A percentile compares a stretch with the other conserved stretches of the same genome.
Evolutionary conservation across 2,888 invertebrate species (phyloP).

Genomic region (Mongoloraphidia duomilia): DNA sequence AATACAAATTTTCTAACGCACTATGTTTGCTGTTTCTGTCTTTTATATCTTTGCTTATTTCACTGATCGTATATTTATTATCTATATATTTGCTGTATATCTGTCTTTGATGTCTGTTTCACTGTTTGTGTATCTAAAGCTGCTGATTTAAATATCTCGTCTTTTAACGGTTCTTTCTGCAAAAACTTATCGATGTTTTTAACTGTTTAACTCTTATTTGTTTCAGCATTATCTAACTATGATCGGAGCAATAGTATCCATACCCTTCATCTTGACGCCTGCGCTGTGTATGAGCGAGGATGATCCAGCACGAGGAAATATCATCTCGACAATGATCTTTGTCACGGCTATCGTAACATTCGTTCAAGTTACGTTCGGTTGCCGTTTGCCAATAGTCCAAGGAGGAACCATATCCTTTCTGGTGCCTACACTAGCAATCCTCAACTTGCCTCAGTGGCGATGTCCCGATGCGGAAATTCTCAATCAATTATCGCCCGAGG

Average conservation of each 20-base stretch:
- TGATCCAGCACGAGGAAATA: slow-evolving; percentile 57
- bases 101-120: too few species aligned
- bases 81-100: too few species aligned
- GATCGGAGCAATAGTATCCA: slow-evolving; percentile 72
- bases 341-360: slow-evolving; percentile 66
- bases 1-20: too few species aligned
- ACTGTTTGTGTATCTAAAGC: too few species aligned
- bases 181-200: too few species aligned
- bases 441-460: slow-evolving; percentile 54
- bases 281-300: slow-evolving; percentile 64
- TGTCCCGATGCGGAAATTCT: slow-evolving; percentile 44
- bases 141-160: too few species aligned
- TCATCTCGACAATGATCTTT: slow-evolving; percentile 72
- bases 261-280: slow-evolving; percentile 68
- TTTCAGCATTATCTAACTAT: slow-evolving; percentile 65
- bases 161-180: too few species aligned
- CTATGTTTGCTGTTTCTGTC: too few species aligned
- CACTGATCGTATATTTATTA: too few species aligned
- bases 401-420: slow-evolving; percentile 69
- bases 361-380: slow-evolving; percentile 59
- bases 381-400: slow-evolving; percentile 60
- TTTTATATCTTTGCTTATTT: too few species aligned
- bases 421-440: slow-evolving; percentile 61
- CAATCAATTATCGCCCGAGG: slow-evolving; percentile 36
- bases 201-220: too few species aligned